Evolutionary conservation across 2,888 invertebrate species (phyloP).

Genomic region (Caradrina clavipalpis): DNA sequence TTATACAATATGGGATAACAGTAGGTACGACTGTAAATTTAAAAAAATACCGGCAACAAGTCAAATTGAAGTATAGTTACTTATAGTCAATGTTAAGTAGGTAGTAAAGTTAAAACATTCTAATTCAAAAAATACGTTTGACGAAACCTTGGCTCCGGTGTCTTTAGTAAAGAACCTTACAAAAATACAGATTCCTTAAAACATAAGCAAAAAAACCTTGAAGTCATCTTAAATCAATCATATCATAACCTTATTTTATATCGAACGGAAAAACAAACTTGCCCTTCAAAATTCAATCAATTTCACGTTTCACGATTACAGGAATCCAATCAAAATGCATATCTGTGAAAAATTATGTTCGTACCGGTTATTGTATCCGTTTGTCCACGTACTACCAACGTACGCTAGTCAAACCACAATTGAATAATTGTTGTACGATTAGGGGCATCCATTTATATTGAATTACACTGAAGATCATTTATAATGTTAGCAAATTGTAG

Average conservation of each 20-base stretch:
- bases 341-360: conserved; percentile 34
- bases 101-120: too few species aligned
- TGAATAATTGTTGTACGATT: conserved; percentile 55
- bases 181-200: neutral
- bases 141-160: too few species aligned
- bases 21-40: too few species aligned
- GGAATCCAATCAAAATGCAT: conserved; percentile 35
- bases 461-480: conserved; percentile 40
- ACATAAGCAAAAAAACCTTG: neutral
- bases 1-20: neutral
- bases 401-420: conserved; percentile 35
- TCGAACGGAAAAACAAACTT: conserved; percentile 16
- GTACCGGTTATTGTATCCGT: conserved; percentile 27
- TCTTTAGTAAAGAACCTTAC: neutral
- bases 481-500: conserved; percentile 38
- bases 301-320: conserved; percentile 29
- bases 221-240: neutral
- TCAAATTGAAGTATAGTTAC: too few species aligned
- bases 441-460: conserved; percentile 46
- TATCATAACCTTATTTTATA: conserved; percentile 8
- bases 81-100: too few species aligned
- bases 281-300: conserved; percentile 20
- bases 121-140: too few species aligned
- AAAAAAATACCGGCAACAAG: too few species aligned
- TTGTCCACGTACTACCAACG: conserved; percentile 19